Conservation (phyloP, 1,140 invertebrate genomes). For the Marisa cornuarietis region DNA sequence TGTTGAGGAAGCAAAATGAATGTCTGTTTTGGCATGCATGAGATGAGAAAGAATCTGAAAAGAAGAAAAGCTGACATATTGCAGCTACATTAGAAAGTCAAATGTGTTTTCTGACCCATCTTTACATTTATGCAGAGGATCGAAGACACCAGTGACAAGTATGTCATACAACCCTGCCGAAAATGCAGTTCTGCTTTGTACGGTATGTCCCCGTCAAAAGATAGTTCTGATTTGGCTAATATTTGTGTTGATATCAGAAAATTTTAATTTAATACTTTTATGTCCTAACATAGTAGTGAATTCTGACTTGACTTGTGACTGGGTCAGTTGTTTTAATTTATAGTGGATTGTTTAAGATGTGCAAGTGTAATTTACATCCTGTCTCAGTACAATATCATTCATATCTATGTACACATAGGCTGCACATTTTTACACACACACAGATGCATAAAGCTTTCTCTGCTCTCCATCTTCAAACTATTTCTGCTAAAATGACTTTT, state of each 20-base stretch:
- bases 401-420: not conserved
- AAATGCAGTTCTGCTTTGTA: constrained; percentile 87
- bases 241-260: too few relatives aligned
- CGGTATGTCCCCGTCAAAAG: constrained; percentile 58
- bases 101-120: not conserved
- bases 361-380: too few relatives aligned
- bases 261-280: too few relatives aligned
- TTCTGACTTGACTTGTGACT: too few relatives aligned
- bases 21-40: too few relatives aligned
- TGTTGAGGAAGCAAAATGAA: too few relatives aligned
- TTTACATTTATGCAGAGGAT: constrained; percentile 50
- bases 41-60: not conserved
- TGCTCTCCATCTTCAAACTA: not conserved
- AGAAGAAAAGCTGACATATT: not conserved
- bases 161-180: constrained; percentile 98
- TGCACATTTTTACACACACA: not conserved
- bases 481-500: not conserved
- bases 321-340: too few relatives aligned
- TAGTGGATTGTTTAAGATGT: too few relatives aligned
- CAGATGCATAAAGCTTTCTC: not conserved
- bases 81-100: not conserved
- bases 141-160: constrained; percentile 68
- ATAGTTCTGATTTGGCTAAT: too few relatives aligned
- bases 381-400: too few relatives aligned
- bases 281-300: too few relatives aligned